Base-by-base conservation (phyloP, 2,888 invertebrate genomes). In the Chydorus sphaericus region DNA sequence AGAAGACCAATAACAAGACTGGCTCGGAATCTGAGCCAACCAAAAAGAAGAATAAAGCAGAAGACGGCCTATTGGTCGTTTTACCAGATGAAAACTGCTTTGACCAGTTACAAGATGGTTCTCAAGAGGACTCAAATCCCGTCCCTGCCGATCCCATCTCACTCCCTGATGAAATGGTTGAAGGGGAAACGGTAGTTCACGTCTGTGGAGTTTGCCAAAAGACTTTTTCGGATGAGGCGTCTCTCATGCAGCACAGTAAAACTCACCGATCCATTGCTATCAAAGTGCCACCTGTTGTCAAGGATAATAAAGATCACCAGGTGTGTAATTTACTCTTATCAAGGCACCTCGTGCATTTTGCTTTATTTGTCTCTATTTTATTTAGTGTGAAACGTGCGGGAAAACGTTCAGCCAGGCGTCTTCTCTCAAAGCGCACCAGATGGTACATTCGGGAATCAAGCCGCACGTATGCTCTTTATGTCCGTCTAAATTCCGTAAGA, bases 221-320 rank as follows among this genome's bases (percentile, higher is more conserved):
- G 69, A 70, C 70, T 44, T 85, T 83, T 66, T 72, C 74, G 52
- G 76, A 76, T 54, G 78, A 78, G 61, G 77, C 79, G 59, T 80
- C 82, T 63, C 69, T 85, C 58, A 74, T 77, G 48, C 80, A 82
- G 63, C 85, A 85, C 66, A 71, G 77, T 60, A 74, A 79, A 54
- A 73, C 77, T 26, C 85, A 85, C 66, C 31, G 28, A 44, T 44
- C 26, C 44, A 44, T 44, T n/a, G n/a, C 44, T 20, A 26, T 28
- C 26, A 44, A 44, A 44, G 44, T 26, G 14, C n/a, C n/a, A n/a
- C n/a, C n/a, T n/a, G n/a, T n/a, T n/a, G n/a, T n/a, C n/a, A n/a
- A n/a, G n/a, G n/a, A n/a, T n/a, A n/a, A n/a, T n/a, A n/a, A n/a
- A n/a, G n/a, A n/a, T n/a, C n/a, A n/a, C n/a, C n/a, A n/a, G n/a